These are phyloP conservation scores for Scotopteryx bipunctaria DNA, from an alignment of 2,888 invertebrate species.

Conservation along the genomic window DNA sequence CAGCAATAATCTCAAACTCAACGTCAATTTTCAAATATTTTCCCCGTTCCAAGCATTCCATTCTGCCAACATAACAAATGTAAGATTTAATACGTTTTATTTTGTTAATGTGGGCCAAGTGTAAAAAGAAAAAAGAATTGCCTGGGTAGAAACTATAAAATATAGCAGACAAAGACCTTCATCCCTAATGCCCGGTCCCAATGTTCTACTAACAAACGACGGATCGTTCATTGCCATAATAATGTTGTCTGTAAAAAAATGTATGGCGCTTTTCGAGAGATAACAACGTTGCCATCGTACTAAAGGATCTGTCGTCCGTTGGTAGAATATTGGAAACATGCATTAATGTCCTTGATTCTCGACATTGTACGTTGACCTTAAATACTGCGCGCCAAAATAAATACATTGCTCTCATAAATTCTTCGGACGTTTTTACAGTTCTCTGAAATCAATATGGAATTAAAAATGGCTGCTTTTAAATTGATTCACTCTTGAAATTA, in stretches of 20 bases:
- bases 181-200: too few species aligned
- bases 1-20: too few species aligned
- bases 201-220: too few species aligned
- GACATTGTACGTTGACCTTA: constrained; percentile 50
- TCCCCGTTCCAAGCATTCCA: not conserved
- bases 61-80: constrained; percentile 6
- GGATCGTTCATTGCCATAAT: too few species aligned
- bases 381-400: constrained; percentile 41
- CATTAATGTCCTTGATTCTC: constrained; percentile 45
- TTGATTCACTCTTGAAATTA: too few species aligned
- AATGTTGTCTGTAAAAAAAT: too few species aligned
- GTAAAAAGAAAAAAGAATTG: too few species aligned
- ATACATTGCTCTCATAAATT: constrained; percentile 49
- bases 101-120: not conserved
- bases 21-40: not conserved
- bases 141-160: too few species aligned
- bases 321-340: not conserved
- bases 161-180: too few species aligned
- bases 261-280: too few species aligned
- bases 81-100: constrained; percentile 14
- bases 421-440: constrained; percentile 39
- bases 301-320: too few species aligned
- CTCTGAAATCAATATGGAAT: constrained; percentile 6
- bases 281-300: too few species aligned
- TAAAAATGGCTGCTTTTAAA: not conserved